A percentile compares a stretch with the other conserved stretches of the same genome.
These are phyloP conservation scores for Prorops nasuta DNA, from an alignment of 1,140 invertebrate species.

Conservation along the genomic window DNA sequence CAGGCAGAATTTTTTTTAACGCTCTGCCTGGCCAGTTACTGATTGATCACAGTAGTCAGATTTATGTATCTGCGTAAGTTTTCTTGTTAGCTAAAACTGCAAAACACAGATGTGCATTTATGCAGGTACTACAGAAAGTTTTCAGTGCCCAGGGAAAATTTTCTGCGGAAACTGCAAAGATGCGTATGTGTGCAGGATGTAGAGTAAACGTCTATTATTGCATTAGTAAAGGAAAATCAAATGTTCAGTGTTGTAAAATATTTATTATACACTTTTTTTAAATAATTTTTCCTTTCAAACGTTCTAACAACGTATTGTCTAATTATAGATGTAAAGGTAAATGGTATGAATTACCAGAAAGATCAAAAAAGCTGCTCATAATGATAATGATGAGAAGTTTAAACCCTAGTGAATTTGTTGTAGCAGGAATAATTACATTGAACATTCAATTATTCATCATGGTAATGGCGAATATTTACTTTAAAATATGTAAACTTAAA, in stretches of 20 bases:
- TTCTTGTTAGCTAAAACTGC: neutral
- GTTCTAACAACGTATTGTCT: too few species aligned
- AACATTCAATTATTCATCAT: neutral
- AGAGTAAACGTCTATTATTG: too few species aligned
- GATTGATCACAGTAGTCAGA: neutral
- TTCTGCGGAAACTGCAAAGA: too few species aligned
- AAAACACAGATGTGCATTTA: too few species aligned
- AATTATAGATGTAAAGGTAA: neutral
- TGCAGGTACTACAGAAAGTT: too few species aligned
- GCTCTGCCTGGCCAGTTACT: neutral
- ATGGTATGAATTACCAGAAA: neutral
- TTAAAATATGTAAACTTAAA: too few species aligned
- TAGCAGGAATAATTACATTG: neutral
- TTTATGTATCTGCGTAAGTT: neutral
- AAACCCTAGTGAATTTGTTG: neutral
- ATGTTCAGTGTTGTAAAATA: too few species aligned
- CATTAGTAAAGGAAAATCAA: too few species aligned
- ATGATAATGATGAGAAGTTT: neutral
- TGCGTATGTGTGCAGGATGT: too few species aligned
- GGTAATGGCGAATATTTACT: too few species aligned
- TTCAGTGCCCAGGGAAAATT: too few species aligned
- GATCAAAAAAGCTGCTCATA: neutral
- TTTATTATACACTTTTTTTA: neutral
- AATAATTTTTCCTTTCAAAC: neutral
- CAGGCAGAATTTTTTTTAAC: neutral